phyloP scores from a whole-genome alignment of 2,797 vertebrate species.

The Simalia tracyae region DNA sequence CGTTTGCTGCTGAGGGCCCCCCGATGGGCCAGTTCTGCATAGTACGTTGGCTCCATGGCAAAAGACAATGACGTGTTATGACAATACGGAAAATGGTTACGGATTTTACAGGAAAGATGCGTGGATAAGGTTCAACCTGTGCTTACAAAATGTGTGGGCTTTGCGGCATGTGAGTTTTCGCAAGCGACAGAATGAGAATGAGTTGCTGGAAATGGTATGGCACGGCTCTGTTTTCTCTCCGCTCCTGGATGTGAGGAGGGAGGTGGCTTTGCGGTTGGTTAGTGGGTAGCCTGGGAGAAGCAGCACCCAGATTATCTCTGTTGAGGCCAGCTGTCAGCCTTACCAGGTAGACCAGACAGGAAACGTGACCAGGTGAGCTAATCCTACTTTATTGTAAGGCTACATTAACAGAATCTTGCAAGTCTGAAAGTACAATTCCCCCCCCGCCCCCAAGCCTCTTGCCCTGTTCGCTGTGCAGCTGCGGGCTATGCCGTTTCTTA shows the following conservation, averaged over 20 bases:
- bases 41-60: not conserved
- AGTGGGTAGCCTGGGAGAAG: not conserved
- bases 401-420: too few species aligned
- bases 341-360: too few species aligned
- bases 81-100: too few species aligned
- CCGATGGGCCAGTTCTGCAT: not conserved
- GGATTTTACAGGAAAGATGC: not conserved
- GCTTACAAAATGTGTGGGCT: not conserved
- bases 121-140: not conserved
- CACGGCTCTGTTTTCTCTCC: not conserved
- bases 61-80: not conserved
- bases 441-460: too few species aligned
- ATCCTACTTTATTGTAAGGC: too few species aligned
- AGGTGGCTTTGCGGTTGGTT: not conserved
- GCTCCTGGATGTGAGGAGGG: too few species aligned
- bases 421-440: too few species aligned
- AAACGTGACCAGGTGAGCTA: too few species aligned
- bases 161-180: not conserved
- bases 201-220: too few species aligned
- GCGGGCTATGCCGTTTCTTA: too few species aligned
- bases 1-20: not conserved
- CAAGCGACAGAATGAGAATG: not conserved
- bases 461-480: too few species aligned
- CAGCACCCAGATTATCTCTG: not conserved
- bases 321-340: too few species aligned